Conservation (phyloP, 2,888 invertebrate genomes). For the Scaptomyza tumidula region DNA sequence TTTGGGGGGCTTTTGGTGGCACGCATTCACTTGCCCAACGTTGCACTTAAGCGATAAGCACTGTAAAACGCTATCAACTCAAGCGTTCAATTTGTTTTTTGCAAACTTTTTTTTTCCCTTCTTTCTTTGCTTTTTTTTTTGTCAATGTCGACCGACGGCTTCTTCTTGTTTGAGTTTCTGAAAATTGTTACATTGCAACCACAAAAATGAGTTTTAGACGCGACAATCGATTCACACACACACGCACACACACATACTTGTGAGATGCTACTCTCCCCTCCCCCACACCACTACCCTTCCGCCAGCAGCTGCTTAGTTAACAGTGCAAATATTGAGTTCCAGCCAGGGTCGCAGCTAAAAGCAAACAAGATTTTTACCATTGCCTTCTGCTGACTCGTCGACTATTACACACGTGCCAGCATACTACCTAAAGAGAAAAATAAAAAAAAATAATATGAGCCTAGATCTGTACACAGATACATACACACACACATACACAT, state of each 20-base stretch:
- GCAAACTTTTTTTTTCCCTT: conserved; percentile 11
- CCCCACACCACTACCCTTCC: background rate
- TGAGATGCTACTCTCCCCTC: background rate
- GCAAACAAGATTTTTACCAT: conserved; percentile 54
- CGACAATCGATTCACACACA: conserved; percentile 24
- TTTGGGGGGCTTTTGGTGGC: background rate
- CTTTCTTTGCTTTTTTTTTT: background rate
- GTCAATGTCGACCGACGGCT: conserved; percentile 20
- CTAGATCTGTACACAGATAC: background rate
- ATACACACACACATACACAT: no score
- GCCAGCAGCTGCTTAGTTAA: conserved; percentile 51
- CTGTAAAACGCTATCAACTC: conserved; percentile 48
- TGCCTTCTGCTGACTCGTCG: conserved; percentile 35
- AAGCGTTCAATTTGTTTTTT: conserved; percentile 41
- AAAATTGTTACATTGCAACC: conserved; percentile 51
- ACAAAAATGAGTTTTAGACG: conserved; percentile 51
- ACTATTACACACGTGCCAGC: conserved; percentile 16
- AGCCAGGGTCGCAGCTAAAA: conserved; percentile 35
- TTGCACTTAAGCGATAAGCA: conserved; percentile 34
- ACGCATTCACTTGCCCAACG: background rate
- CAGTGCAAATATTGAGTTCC: conserved; percentile 57
- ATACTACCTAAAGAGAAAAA: background rate
- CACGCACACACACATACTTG: conserved; percentile 10
- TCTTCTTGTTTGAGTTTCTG: conserved; percentile 49
- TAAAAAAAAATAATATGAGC: background rate